A percentile compares a stretch with the other conserved stretches of the same genome.
phyloP scores from a whole-genome alignment of 2,888 invertebrate genomes.

The Euzophera pinguis region DNA sequence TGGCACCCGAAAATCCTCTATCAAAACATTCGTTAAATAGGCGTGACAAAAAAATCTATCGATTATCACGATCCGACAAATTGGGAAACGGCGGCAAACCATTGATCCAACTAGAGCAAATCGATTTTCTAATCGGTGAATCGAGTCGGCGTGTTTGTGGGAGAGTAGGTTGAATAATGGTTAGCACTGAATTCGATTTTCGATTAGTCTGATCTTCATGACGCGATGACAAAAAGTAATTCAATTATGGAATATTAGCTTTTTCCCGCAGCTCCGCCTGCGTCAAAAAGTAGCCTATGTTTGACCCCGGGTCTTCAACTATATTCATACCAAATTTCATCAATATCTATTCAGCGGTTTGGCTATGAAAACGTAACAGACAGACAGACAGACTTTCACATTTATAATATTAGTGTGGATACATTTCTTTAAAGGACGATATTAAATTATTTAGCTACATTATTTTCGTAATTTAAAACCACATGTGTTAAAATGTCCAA shows the following conservation, averaged over 20 bases:
- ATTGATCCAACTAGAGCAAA: conserved; percentile 54
- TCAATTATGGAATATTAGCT: not conserved
- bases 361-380: no score
- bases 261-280: no score
- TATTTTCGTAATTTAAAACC: no score
- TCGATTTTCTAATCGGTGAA: conserved; percentile 45
- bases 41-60: conserved; percentile 5
- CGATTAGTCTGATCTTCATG: not conserved
- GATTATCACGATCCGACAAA: conserved; percentile 35
- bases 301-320: no score
- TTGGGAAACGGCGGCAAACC: conserved; percentile 47
- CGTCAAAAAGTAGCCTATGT: no score
- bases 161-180: conserved; percentile 19
- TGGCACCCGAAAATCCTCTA: not conserved
- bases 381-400: no score
- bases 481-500: no score
- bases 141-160: conserved; percentile 23
- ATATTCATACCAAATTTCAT: no score
- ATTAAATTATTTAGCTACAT: no score
- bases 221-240: not conserved
- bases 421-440: no score
- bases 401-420: no score
- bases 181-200: not conserved
- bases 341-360: no score
- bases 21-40: conserved; percentile 2